Base-by-base conservation (phyloP, 2,797 vertebrate species). In the Acipenser oxyrinchus region DNA sequence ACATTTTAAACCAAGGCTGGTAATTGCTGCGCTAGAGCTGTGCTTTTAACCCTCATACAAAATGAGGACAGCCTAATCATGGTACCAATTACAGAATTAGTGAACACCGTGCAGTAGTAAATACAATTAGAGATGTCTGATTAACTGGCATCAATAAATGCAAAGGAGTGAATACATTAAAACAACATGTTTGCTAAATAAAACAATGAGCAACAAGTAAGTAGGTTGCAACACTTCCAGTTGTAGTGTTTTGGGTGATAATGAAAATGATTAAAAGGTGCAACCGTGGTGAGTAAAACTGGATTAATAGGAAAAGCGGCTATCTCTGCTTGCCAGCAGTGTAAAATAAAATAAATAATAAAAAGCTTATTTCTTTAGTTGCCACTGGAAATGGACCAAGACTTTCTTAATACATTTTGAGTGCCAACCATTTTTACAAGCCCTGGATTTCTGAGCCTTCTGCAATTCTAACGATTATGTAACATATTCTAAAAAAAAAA, bases 41-140 rank as follows among this genome's bases (percentile, higher is more conserved):
- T 57, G 51, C 57, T 49, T 60, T 13, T 23, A 64, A 65, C 62
- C 63, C 48, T 51, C 70, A 61, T 52, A 65, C 52, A 50, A 68
- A 66, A 71, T 57, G 57, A 60, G 58, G 55, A 61, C 8, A 53
- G 62, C 55, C 70, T 68, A 55, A 71, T 71, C 50, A 65, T 52
- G 63, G 23, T 51, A 65, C 70, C 70, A 61, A 58, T 68, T 68
- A 57, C 48, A 48, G 68, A 69, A 57, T 58, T 48, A 49, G 62
- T 64, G 68, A 58, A 59, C 52, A 64, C 68, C 55, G 61, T 60
- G 51, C 37, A 53, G 50, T 48, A 18, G 66, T 64, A 65, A 69
- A 69, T 62, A 69, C 52, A 60, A 65, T 71, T 62, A 65, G 57
- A 60, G 63, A 53, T 69, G 59, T 70, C 57, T 70, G 64, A 64